Evolutionary conservation across 2,113 vertebrate genomes (phyloP).

Genomic region (Psittacula cyanocephala): DNA sequence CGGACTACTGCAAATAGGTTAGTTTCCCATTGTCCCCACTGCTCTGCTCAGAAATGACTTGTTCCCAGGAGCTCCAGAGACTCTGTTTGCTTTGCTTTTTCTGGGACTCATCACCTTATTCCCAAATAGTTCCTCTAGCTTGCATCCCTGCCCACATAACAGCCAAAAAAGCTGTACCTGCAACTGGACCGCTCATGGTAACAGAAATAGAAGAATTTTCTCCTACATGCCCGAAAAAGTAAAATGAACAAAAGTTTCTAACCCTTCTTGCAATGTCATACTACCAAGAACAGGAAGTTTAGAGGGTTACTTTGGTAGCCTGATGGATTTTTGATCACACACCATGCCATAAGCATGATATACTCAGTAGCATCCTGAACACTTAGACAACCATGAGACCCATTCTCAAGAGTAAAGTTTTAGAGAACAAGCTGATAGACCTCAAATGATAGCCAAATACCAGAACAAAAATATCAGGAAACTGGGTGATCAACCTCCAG

Average conservation of each 20-base stretch:
- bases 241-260: not conserved
- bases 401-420: not conserved
- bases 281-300: not conserved
- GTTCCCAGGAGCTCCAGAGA: not conserved
- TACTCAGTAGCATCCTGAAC: not conserved
- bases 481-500: not conserved
- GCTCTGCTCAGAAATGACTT: not conserved
- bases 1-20: fast-evolving
- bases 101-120: not conserved
- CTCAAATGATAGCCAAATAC: not conserved
- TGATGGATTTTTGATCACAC: not conserved
- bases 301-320: not conserved
- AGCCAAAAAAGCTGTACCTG: not conserved
- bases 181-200: not conserved
- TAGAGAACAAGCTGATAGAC: not conserved
- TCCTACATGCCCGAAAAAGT: fast-evolving
- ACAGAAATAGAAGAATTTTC: not conserved
- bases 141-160: not conserved
- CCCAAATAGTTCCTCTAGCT: not conserved
- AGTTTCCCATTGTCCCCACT: not conserved
- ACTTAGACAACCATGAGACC: not conserved
- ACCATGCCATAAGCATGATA: not conserved
- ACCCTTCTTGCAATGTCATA: not conserved
- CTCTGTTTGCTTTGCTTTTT: not conserved
- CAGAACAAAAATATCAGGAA: not conserved